Evolutionary conservation across 2,888 invertebrate species (phyloP).

Genomic region (Tanytarsus gracilentus): DNA sequence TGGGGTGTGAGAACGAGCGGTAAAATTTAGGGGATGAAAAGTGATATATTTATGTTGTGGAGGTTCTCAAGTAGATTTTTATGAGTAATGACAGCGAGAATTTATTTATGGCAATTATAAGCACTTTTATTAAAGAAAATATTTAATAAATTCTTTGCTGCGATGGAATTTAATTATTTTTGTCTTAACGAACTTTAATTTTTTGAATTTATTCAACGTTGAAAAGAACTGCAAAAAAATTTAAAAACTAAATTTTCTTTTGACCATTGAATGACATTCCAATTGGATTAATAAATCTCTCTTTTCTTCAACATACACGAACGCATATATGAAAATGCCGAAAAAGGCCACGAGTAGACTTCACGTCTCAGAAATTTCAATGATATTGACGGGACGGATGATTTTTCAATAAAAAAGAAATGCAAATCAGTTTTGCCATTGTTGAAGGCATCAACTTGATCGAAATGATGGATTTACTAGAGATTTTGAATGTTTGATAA

Average conservation of each 20-base stretch:
- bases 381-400: not conserved
- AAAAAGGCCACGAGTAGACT: constrained; percentile 6
- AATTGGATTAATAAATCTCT: constrained; percentile 14
- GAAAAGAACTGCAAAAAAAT: too few species aligned
- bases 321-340: too few species aligned
- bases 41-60: constrained; percentile 3
- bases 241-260: not conserved
- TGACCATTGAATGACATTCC: not conserved
- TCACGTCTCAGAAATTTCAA: constrained; percentile 6
- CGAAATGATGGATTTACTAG: constrained; percentile 27
- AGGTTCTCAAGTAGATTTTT: constrained; percentile 1
- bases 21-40: not conserved
- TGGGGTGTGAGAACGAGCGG: not conserved
- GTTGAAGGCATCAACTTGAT: not conserved
- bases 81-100: constrained; percentile 10
- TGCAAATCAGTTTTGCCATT: constrained; percentile 21
- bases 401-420: constrained; percentile 25
- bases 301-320: too few species aligned
- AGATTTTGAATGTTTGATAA: constrained; percentile 24
- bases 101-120: too few species aligned
- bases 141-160: not conserved
- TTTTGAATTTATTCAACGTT: not conserved
- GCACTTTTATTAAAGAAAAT: not conserved
- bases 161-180: not conserved
- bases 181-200: not conserved